Evolutionary conservation across 2,113 vertebrate species (phyloP).

Genomic region (Sisor rabdophorus): DNA sequence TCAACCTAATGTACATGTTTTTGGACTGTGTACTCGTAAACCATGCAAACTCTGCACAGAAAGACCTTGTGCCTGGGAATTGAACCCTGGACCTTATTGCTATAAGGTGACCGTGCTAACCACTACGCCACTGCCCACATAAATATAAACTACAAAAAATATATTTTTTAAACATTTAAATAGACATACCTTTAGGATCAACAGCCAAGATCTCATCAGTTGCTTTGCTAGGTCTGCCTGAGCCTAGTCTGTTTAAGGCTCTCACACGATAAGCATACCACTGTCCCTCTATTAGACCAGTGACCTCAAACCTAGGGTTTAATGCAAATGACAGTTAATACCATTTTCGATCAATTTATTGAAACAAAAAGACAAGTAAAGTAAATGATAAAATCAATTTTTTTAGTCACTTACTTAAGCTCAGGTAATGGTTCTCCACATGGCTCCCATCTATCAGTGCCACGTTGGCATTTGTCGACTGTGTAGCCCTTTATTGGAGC

Average conservation of each 20-base stretch:
- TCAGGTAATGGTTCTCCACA: conserved; percentile 87
- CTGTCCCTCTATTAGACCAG: conserved; percentile 85
- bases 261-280: conserved; percentile 96
- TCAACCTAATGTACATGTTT: no score
- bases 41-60: no score
- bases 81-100: no score
- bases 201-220: conserved; percentile 94
- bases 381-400: neutral
- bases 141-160: no score
- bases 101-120: no score
- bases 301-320: conserved; percentile 79
- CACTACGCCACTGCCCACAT: no score
- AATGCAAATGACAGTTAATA: neutral
- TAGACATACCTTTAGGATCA: conserved; percentile 91
- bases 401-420: conserved; percentile 75
- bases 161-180: no score
- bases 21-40: no score
- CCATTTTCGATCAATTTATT: neutral
- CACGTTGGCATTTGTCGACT: conserved; percentile 90
- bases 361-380: neutral
- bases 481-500: conserved; percentile 89
- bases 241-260: conserved; percentile 86
- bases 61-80: no score
- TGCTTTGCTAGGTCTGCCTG: conserved; percentile 85
- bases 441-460: conserved; percentile 89